These are phyloP conservation scores for Philhelius pedissequus DNA, from an alignment of 2,888 invertebrate genomes.

Conservation along the genomic window DNA sequence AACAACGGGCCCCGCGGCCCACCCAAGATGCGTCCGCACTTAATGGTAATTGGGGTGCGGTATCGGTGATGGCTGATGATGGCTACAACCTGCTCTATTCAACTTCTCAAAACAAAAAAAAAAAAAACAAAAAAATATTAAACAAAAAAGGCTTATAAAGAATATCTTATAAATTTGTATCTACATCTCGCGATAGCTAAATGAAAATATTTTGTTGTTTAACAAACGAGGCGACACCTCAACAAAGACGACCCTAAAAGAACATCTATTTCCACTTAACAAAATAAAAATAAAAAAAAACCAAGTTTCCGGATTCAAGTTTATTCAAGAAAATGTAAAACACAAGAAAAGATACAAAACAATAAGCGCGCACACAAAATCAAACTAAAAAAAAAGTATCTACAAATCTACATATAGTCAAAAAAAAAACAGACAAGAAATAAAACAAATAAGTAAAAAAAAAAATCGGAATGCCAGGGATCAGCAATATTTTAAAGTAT, in stretches of 20 bases:
- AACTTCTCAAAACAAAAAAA: constrained; percentile 16
- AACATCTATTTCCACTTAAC: constrained; percentile 68
- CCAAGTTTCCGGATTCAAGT: constrained; percentile 67
- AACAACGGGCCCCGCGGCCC: constrained; percentile 43
- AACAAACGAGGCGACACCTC: constrained; percentile 69
- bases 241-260: constrained; percentile 60
- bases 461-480: constrained; percentile 63
- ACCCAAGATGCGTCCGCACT: constrained; percentile 64
- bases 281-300: constrained; percentile 35
- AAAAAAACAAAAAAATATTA: background rate
- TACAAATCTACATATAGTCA: background rate
- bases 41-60: constrained; percentile 68
- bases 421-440: too few species aligned
- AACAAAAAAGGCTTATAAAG: background rate
- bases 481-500: constrained; percentile 68
- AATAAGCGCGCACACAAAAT: constrained; percentile 46
- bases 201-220: constrained; percentile 68
- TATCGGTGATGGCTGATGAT: constrained; percentile 14
- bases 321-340: constrained; percentile 67
- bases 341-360: constrained; percentile 55
- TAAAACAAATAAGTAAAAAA: background rate
- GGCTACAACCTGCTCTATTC: constrained; percentile 63
- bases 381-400: background rate
- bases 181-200: constrained; percentile 57
- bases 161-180: constrained; percentile 18